Evolutionary conservation across 2,113 vertebrate genomes (phyloP), one percentile per base, ranked within the genome.

Genomic region (Trichechus manatus): DNA sequence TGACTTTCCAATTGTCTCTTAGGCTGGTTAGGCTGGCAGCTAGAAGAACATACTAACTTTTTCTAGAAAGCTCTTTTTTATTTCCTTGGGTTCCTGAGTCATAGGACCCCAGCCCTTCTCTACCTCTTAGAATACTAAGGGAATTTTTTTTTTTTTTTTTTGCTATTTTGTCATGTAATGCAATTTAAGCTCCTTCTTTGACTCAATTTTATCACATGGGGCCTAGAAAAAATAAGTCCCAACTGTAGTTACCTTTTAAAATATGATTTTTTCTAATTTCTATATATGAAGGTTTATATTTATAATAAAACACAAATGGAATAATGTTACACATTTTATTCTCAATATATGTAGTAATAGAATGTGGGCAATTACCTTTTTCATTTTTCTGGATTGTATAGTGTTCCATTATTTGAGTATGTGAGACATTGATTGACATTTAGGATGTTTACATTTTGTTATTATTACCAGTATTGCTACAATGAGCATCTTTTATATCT

Each of bases 391-490:
- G 20, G 13, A 17, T 50, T 86, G 3, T 75, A 27, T 66, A 66
- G 20, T 44, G 4, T 72, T 61, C 33, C 23, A 88, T 13, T 95
- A 0, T 80, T 53, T 80, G 13, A 95, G 56, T 17, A 36, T 29
- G 50, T 56, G n/a, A 66, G 83, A 79, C 20, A 93, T 31, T 72
- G 36, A 9, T 68, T 66, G 22, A 79, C 27, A 75, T 88, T 94
- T 79, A n/a, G 6, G 14, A 75, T 89, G 33, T 63, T 68, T 96
- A 64, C 10, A 84, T 68, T 89, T 94, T 81, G 2, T 92, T 90
- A 47, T 89, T 85, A 23, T 53, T 53, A 31, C 20, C 20, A 83
- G 42, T 61, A 70, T 68, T 78, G 3, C 74, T 92, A 90, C 3
- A 83, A 74, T 94, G 15, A 93, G 66, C n/a, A 61, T 39, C 23